Evolutionary conservation across 2,113 vertebrate genomes (phyloP), one percentile per base, ranked within the genome.

Genomic region (Trematomus loennbergii): DNA sequence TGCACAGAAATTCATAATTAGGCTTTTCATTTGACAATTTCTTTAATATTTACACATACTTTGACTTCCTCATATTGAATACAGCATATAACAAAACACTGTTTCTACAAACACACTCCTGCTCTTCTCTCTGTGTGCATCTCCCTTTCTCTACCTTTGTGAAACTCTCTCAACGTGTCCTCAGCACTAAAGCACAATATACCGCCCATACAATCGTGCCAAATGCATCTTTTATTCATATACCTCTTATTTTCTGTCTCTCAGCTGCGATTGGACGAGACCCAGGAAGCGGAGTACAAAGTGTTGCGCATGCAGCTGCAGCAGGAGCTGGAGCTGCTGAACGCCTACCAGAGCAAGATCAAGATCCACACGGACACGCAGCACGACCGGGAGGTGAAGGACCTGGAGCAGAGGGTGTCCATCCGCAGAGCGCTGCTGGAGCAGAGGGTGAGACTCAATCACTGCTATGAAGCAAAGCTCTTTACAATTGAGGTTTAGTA

Each of bases 331-430:
- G 97, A 98, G 90, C 92, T 98, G 67, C 96, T 98, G 3, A 97
- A 97, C 3, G 97, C 97, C 67, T 98, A 98, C 84, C 97, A 98
- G 95, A 97, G 97, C 89, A 98, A 98, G 89, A 98, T 98, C 92
- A 97, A 98, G 94, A 97, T 97, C 88, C 97, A 97, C 86, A 97
- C 96, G 0, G 97, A 97, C 83, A 94, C 96, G 0, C 97, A 97
- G 81, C 97, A 98, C 0, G 97, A 97, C 78, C 86, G 96, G 11
- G 97, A 98, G 91, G 94, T 95, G 40, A 96, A 97, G 86, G 97
- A 98, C 88, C 95, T 97, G 92, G 97, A 97, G 76, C 96, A 97
- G 93, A 95, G 96, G 49, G 96, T 97, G n/a, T 96, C 97, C 58
- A 95, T 97, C 83, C 95, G 97, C 79, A 93, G 97, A n/a, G 97